Percentiles rank a stretch among this genome's conserved stretches.
phyloP scores from a whole-genome alignment of 2,888 invertebrate species.

The Drosophila putrida region DNA sequence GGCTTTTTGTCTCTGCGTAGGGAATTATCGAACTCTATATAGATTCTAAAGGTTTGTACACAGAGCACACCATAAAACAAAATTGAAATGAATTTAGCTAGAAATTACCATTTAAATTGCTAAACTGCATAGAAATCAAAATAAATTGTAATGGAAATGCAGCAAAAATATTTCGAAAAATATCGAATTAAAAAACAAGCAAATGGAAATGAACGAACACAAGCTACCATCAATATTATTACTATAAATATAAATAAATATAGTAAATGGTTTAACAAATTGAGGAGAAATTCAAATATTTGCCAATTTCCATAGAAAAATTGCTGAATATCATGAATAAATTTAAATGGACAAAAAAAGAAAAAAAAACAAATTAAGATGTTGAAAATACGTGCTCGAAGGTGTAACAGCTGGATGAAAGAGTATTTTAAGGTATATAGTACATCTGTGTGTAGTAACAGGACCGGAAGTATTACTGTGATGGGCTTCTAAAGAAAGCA shows the following conservation, averaged over 20 bases:
- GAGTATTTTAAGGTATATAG: no score
- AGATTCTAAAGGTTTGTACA: no score
- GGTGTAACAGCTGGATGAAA: not conserved
- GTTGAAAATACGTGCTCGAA: conserved; percentile 18
- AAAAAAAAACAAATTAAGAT: conserved; percentile 43
- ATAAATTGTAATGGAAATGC: not conserved
- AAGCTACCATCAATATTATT: not conserved
- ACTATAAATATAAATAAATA: not conserved
- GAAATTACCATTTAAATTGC: conserved; percentile 18
- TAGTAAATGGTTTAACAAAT: not conserved
- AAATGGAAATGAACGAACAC: not conserved
- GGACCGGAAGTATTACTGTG: not conserved
- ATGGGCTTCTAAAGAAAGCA: not conserved
- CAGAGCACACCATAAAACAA: not conserved
- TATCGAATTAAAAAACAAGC: not conserved
- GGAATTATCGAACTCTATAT: no score
- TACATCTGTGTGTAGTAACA: no score
- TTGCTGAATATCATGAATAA: conserved; percentile 15
- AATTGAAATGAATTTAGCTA: not conserved
- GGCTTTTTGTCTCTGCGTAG: no score
- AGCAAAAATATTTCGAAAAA: not conserved
- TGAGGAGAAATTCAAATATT: not conserved
- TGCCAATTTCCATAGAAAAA: not conserved
- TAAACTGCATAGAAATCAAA: not conserved
- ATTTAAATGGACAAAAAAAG: conserved; percentile 19